Percentiles rank a stretch among this genome's conserved stretches.
These are phyloP conservation scores for Tetragnatha versicolor DNA, from an alignment of 1,140 invertebrate species.

Conservation along the genomic window DNA sequence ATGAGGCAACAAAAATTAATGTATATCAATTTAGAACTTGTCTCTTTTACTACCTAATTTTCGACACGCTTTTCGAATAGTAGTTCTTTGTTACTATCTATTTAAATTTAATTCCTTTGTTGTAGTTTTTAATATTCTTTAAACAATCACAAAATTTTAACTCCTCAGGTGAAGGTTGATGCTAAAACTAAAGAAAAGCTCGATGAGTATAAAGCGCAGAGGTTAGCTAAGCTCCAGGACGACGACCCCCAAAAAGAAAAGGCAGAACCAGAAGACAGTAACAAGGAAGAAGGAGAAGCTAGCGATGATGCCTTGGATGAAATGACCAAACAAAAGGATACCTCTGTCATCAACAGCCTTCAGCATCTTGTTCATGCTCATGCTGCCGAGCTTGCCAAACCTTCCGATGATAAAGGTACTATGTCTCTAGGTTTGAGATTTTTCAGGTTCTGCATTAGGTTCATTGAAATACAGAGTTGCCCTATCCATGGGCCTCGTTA, in stretches of 20 bases:
- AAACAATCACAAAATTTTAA: too few species aligned
- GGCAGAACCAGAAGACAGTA: slow-evolving; percentile 57
- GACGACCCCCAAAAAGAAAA: slow-evolving; percentile 53
- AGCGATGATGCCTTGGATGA: slow-evolving; percentile 81
- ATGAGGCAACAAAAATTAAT: too few species aligned
- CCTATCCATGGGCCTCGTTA: too few species aligned
- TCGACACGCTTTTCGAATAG: too few species aligned
- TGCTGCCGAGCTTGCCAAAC: slow-evolving; percentile 57
- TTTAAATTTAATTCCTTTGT: too few species aligned
- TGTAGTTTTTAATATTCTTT: too few species aligned
- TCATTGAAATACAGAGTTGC: too few species aligned
- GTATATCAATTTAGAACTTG: too few species aligned
- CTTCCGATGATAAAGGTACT: slow-evolving; percentile 48
- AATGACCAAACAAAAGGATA: slow-evolving; percentile 72
- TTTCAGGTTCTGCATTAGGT: too few species aligned
- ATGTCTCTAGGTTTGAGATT: too few species aligned
- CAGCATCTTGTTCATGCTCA: slow-evolving; percentile 57
- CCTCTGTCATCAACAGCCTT: slow-evolving; percentile 50
- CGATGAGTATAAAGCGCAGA: slow-evolving; percentile 84
- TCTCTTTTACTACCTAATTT: too few species aligned
- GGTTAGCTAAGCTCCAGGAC: slow-evolving; percentile 47
- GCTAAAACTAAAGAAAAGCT: slow-evolving; percentile 94
- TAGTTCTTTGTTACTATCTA: too few species aligned
- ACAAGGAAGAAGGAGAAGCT: slow-evolving; percentile 67
- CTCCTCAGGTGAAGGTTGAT: slow-evolving; percentile 84